Base-by-base conservation (phyloP, 1,140 invertebrate genomes). In the Tetranychus cinnabarinus region DNA sequence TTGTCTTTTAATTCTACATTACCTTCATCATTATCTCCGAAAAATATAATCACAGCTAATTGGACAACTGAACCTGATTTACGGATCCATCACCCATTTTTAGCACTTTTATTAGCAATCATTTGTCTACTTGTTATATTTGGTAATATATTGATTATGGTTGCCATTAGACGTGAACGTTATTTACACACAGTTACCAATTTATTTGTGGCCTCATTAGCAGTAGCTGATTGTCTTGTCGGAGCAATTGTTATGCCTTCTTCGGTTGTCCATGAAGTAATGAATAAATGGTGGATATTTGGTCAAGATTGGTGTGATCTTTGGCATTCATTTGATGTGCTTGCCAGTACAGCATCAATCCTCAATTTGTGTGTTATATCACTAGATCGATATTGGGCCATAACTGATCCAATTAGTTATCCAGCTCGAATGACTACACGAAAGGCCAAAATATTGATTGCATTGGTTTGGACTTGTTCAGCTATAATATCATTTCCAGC, bases 321-420 rank as follows among this genome's bases (percentile, higher is more conserved):
- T 3, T 98, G 93, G 93, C 81, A 91, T 56, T 93, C 88, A 0
- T 73, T 96, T 55, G 95, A 97, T 72, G 91, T 98, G 1, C 79
- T 97, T 8, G 96, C 92, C 69, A 90, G 85, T 62, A 90, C 91
- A 0, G 89, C 91, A 0, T 92, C 88, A 2, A 97, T 98, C 68
- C 76, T 97, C 10, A 97, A 97, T 74, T 75, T 98, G 6, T 98
- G 93, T 73, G 91, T 95, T 1, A 97, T 98, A 67, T 93, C 89
- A n/a, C 72, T 97, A 12, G 72, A 60, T 37, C 46, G 59, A 6
- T 97, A 97, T 72, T 93, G 90, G 84, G 92, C 93, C 50, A 97
- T 98, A 61, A 93, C 88, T 10, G 87, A 96, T 73, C 93, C 95
- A 0, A 89, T 97, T 66, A 86, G 84, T 48, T 98, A 98, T 75